Evolutionary conservation across 2,888 invertebrate species (phyloP).

Genomic region (Pimpla rufipes): DNA sequence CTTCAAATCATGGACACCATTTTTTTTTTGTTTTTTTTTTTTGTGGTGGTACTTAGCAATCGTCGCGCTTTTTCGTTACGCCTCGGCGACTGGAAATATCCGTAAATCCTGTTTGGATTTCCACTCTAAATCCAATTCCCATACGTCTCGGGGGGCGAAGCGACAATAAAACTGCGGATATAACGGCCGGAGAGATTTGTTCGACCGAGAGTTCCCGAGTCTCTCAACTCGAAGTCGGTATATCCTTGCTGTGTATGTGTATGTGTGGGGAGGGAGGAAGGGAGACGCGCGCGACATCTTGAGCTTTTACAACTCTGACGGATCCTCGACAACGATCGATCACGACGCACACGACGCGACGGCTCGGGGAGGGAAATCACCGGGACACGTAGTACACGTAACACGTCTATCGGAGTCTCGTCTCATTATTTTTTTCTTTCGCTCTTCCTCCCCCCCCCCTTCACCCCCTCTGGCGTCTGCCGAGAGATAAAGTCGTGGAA

Average conservation of each 20-base stretch:
- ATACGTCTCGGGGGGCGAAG: neutral
- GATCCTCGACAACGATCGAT: conserved; percentile 11
- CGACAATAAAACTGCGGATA: conserved; percentile 19
- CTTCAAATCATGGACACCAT: no score
- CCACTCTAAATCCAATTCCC: neutral
- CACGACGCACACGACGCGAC: neutral
- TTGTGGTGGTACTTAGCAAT: neutral
- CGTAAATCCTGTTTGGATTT: neutral
- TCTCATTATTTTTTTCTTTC: conserved; percentile 55
- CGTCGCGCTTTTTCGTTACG: neutral
- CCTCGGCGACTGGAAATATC: neutral
- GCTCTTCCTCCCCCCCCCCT: neutral
- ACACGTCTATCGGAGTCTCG: conserved; percentile 22
- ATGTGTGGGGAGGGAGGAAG: no score
- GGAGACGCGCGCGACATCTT: neutral
- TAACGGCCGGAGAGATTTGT: neutral
- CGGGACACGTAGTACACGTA: neutral
- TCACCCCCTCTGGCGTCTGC: neutral
- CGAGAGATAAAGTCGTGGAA: conserved; percentile 47
- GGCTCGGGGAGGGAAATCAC: neutral
- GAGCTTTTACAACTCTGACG: conserved; percentile 7
- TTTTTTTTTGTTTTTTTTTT: neutral
- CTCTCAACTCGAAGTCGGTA: neutral
- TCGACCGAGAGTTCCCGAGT: neutral
- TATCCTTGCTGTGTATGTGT: neutral